Conservation (phyloP, 2,797 vertebrate genomes). For the Anisognathus igniventris region DNA sequence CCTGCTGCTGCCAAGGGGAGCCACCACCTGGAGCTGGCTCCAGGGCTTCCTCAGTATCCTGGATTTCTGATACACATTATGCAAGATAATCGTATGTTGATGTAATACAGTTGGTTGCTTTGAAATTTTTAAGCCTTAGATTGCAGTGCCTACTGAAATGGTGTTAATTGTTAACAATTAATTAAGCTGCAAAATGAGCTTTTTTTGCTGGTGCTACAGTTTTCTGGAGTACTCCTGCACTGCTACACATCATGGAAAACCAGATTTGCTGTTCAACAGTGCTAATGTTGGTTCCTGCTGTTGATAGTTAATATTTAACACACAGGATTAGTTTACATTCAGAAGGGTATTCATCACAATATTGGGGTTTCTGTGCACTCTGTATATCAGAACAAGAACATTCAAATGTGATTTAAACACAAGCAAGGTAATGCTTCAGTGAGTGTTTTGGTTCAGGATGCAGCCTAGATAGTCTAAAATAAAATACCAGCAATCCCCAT, state of each 20-base stretch:
- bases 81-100: neutral
- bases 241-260: accelerated
- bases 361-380: neutral
- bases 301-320: neutral
- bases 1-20: neutral
- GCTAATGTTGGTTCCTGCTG: neutral
- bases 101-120: neutral
- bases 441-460: neutral
- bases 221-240: neutral
- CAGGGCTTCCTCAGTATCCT: neutral
- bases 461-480: neutral
- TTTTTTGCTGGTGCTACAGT: neutral
- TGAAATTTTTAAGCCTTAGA: neutral
- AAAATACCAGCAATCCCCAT: neutral
- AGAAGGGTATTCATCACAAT: neutral
- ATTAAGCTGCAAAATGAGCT: neutral
- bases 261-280: neutral
- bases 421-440: neutral
- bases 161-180: neutral
- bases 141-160: neutral
- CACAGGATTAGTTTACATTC: neutral
- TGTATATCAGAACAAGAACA: neutral
- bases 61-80: neutral
- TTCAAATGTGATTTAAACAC: neutral
- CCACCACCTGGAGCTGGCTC: neutral